Base-by-base conservation (phyloP, 2,113 vertebrate genomes). In the Ictalurus furcatus region DNA sequence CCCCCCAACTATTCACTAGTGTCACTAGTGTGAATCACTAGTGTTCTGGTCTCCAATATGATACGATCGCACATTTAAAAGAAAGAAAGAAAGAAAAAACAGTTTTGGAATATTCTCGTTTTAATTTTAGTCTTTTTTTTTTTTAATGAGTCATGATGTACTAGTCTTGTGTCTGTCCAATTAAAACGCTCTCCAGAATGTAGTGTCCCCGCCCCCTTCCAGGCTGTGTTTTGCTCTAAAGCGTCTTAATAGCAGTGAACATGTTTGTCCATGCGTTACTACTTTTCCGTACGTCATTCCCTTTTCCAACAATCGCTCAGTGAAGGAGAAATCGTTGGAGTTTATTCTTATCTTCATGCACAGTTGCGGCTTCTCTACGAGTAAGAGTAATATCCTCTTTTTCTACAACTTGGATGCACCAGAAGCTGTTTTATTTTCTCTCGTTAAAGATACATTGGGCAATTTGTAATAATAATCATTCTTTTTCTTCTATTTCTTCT, bases 121-220 rank as follows among this genome's bases (percentile, higher is more conserved):
- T 71, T 34, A 74, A 37, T 74, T 1, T 21, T 74, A 19, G 4
- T 21, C 28, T 69, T 2, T 0, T 13, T 4, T n/a, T n/a, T 13
- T 61, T 83, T 37, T 61, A 21, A 56, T 56, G 78, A 80, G 78
- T 81, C 52, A 81, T 34, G n/a, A 13, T 84, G 81, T 44, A 63
- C 58, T 84, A 25, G 58, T 84, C 13, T 63, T 17, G 21, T 3
- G 2, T 40, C 58, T 1, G 2, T 63, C 81, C 58, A 84, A 63
- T 84, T 25, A 81, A 81, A 81, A 58, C 17, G 79, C 52, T 34
- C n/a, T 11, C 4, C 16, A 58, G 56, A 59, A 37, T 9, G 6
- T 3, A 40, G 5, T 21, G 80, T 37, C 56, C 56, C 80, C 30
- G 17, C 30, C 80, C 80, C 34, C 58, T 5, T 11, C 4, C 2